Conservation (phyloP, 37 sponge, comb jelly and placozoan species). For the Spongilla lacustris region DNA sequence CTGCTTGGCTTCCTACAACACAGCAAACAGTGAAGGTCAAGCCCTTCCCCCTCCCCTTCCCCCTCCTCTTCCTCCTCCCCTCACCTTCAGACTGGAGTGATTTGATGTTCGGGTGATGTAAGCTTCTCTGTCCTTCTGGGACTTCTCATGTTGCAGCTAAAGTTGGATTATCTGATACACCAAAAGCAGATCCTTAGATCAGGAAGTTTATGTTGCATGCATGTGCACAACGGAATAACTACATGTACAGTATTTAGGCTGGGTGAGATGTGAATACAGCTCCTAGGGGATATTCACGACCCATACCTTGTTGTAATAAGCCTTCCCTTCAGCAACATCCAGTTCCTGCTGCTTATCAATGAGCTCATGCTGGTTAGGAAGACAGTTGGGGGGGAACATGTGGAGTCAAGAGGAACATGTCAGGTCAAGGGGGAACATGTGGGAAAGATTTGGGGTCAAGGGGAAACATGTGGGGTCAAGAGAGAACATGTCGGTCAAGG, state of each 20-base stretch:
- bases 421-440: too few species aligned
- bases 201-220: too few species aligned
- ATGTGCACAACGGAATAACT: too few species aligned
- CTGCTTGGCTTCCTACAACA: slow-evolving; percentile 51
- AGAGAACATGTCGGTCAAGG: too few species aligned
- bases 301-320: not conserved
- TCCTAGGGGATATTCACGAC: not conserved
- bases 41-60: not conserved
- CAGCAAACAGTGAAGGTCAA: not conserved
- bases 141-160: not conserved
- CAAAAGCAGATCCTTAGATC: not conserved
- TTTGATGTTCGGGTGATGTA: not conserved
- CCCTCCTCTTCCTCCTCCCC: too few species aligned
- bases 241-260: too few species aligned
- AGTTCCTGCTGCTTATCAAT: not conserved
- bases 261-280: too few species aligned
- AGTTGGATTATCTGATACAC: not conserved
- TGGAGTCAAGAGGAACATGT: too few species aligned
- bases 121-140: not conserved
- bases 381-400: not conserved
- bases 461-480: not conserved
- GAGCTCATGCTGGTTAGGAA: not conserved
- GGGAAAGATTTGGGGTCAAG: too few species aligned
- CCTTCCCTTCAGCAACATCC: not conserved
- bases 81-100: not conserved